Conservation (phyloP, 2,797 vertebrate genomes). For the Hemibagrus guttatus region DNA sequence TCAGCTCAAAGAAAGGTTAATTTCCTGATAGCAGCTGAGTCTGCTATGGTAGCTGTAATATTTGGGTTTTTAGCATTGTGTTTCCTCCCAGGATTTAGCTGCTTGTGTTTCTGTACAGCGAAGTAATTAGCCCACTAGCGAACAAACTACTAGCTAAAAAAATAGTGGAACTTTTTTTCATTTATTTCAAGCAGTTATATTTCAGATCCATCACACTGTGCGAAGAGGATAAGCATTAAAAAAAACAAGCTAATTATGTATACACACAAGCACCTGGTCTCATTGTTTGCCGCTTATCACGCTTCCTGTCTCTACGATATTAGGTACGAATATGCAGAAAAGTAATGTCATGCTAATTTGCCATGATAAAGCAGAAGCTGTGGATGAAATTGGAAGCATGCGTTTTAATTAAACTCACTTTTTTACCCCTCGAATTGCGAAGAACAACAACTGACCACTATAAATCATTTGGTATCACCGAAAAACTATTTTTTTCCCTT, state of each 20-base stretch:
- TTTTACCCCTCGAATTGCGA: conserved; percentile 67
- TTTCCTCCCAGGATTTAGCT: not conserved
- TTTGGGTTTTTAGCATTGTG: not conserved
- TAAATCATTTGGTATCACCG: conserved; percentile 99
- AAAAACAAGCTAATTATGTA: not conserved
- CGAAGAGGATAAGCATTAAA: not conserved
- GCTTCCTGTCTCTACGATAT: not conserved
- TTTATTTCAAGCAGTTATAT: not conserved
- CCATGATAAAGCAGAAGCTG: conserved; percentile 68
- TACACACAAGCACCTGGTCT: not conserved
- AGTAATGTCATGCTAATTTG: not conserved
- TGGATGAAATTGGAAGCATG: conserved; percentile 94
- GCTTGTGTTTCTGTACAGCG: not conserved
- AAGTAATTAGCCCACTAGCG: not conserved
- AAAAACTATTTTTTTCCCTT: conserved; percentile 95
- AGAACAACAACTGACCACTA: conserved; percentile 91
- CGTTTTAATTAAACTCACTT: conserved; percentile 97
- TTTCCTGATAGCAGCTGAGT: not conserved
- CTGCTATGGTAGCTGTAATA: not conserved
- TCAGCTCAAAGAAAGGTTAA: not conserved
- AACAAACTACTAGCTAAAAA: not conserved
- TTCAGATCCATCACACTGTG: not conserved
- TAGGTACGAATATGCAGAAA: not conserved
- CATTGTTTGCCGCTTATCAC: conserved; percentile 18
- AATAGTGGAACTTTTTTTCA: not conserved